Base-by-base conservation (phyloP, 2,797 vertebrate genomes). In the Etheostoma nigrum region DNA sequence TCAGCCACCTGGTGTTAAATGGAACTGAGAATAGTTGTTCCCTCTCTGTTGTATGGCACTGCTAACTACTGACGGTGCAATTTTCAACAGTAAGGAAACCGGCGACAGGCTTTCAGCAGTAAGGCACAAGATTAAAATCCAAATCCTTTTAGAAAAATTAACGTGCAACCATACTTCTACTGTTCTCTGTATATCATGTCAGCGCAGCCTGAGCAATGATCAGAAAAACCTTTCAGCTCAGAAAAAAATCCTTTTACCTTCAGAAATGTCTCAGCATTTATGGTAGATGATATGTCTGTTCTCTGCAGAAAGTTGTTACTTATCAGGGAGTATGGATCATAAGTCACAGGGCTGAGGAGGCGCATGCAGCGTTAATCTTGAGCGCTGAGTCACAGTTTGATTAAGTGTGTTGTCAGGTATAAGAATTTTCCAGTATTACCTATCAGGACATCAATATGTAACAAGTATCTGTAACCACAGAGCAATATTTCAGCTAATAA, bases 71-170 rank as follows among this genome's bases (percentile, higher is more conserved):
- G 85, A 89, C 80, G 11, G 71, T 81, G 91, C 78, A 12, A 76
- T 91, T 91, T 93, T 79, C 78, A 65, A 44, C 76, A 25, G 76
- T 40, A 52, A 36, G 44, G 49, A 76, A 88, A 87, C 68, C 47
- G 78, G 87, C 76, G 74, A 84, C 91, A 84, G 84, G 86, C 89
- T 94, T 95, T 94, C 87, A 92, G 93, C 77, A 79, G 52, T 42
- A 62, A 58, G 52, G 72, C 87, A 47, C 81, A 79, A 92, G 93
- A 94, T 95, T 93, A 93, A 94, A 94, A 90, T 80, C 75, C 78
- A 89, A 83, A 89, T 86, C 86, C 93, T 94, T 95, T 95, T 93
- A 90, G 88, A 93, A 95, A 93, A 95, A 95, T 95, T 86, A 95
- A 94, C 86, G 86, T 55, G 79, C 79, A 71, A 89, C 79, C 72